A percentile compares a stretch with the other conserved stretches of the same genome.
These are phyloP conservation scores for Struthidea cinerea DNA, from an alignment of 2,113 vertebrate species.

Conservation along the genomic window DNA sequence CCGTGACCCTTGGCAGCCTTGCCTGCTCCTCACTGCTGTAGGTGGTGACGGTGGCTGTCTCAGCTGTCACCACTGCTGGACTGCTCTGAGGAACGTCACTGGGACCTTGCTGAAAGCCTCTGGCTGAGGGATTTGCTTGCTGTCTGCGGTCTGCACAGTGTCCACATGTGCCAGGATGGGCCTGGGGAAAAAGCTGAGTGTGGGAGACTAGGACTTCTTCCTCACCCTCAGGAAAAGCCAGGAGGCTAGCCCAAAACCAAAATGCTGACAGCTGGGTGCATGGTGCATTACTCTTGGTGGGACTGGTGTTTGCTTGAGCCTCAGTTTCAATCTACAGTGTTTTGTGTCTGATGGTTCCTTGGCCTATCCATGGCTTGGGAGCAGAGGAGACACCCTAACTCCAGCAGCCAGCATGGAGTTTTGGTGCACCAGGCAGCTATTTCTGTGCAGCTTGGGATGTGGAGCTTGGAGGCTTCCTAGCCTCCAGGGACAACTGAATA, in stretches of 20 bases:
- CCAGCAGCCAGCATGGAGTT: not conserved
- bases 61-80: not conserved
- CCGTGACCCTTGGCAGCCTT: rapidly evolving
- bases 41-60: rapidly evolving
- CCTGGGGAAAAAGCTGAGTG: not conserved
- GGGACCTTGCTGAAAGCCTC: not conserved
- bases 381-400: not conserved
- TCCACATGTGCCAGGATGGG: not conserved
- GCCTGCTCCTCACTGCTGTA: rapidly evolving
- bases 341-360: not conserved
- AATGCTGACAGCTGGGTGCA: not conserved
- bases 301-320: not conserved
- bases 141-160: not conserved
- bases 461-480: not conserved
- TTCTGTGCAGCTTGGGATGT: not conserved
- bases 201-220: not conserved
- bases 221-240: not conserved
- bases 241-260: not conserved
- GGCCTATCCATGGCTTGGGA: not conserved
- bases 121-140: not conserved
- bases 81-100: not conserved
- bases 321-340: not conserved
- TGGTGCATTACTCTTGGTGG: not conserved
- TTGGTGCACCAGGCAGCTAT: not conserved
- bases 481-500: not conserved